phyloP scores from a whole-genome alignment of 2,113 vertebrate genomes.

The Actinemys pallida region DNA sequence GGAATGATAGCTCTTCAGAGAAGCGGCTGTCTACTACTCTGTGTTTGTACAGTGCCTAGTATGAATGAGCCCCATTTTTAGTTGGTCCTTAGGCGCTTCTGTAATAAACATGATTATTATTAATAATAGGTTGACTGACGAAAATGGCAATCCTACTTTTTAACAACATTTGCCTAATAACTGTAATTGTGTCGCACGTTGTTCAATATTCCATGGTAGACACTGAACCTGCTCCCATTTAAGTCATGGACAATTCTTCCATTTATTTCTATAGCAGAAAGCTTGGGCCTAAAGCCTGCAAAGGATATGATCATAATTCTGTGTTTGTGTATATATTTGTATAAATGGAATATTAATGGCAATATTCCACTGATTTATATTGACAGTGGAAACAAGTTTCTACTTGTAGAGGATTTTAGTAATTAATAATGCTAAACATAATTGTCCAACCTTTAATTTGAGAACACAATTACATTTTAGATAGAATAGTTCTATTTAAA shows the following conservation, averaged over 20 bases:
- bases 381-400: conserved; percentile 10
- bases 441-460: neutral
- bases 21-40: neutral
- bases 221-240: neutral
- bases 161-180: neutral
- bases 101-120: neutral
- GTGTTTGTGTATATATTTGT: neutral
- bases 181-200: fast-evolving
- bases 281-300: neutral
- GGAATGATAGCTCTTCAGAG: neutral
- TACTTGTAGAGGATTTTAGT: neutral
- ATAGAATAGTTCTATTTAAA: conserved; percentile 5
- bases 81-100: neutral
- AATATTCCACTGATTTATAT: neutral
- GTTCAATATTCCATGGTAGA: neutral
- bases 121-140: neutral
- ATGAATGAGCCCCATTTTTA: neutral
- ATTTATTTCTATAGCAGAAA: neutral
- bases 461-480: conserved; percentile 43
- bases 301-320: neutral
- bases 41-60: neutral
- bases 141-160: neutral
- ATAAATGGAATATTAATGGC: neutral
- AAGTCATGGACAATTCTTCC: neutral
- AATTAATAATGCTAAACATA: neutral